Evolutionary conservation across 2,888 invertebrate genomes (phyloP), one percentile per base, ranked within the genome.

Genomic region (Parapristionchus giblindavisi): DNA sequence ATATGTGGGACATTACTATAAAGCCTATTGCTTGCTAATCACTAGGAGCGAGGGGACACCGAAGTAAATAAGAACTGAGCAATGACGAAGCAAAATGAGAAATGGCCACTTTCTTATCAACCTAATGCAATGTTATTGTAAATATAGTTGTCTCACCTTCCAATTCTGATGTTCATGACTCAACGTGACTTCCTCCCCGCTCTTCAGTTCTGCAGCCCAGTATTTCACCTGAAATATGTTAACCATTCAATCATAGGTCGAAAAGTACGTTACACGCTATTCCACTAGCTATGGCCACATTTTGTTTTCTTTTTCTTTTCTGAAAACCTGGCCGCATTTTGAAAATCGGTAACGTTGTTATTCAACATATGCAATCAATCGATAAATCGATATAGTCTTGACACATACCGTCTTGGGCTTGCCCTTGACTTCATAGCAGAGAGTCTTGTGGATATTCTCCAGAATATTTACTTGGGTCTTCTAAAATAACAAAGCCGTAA

Each of bases 151-250:
- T 38, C 54, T 54, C 34, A 73, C 73, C 60, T 79, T 76, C 77
- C 75, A 79, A 56, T 82, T 77, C 71, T 81, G 77, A 61, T 84
- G 85, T 73, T 85, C 86, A 48, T 83, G 77, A 8, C 79, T 80
- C 14, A 83, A 72, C 54, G 80, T 77, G 17, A 80, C 78, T 34
- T 78, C 80, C 14, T 80, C 79, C 11, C 77, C 77, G 34, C 81
- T 79, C 72, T 82, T 82, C 71, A 85, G 76, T 38, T 77, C 75
- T 0, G 86, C 87, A 65, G 87, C 76, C 87, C 87, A 87, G 74
- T 87, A 87, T 66, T 81, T 81, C 48, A 86, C 85, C 70, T 71
- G 56, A 3, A 24, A 65, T 29, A 32, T 8, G n/a, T 27, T n/a
- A 21, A 1, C 8, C 54, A 54, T 1, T 27, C 24, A 52, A 52